Evolutionary conservation across 2,888 invertebrate species (phyloP), one percentile per base, ranked within the genome.

Genomic region (Leucozona laternaria): DNA sequence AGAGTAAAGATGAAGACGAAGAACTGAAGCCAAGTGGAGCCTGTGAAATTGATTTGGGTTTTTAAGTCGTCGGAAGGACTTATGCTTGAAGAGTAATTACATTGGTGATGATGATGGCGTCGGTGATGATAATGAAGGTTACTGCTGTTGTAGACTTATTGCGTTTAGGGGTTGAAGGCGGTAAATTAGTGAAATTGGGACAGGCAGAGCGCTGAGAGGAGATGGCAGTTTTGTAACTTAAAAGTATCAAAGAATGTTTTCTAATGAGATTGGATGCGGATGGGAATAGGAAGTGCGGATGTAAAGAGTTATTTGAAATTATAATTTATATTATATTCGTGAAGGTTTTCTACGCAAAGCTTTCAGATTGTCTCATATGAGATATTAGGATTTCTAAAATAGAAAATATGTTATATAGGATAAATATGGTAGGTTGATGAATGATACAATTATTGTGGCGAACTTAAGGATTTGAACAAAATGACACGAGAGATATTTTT

Each of bases 31-130:
- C 10, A 34, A 71, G 72, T 75, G 70, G 64, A 73, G 77, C 55
- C 82, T 78, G 79, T 72, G 83, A 87, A 87, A 87, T 87, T 87
- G 87, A 87, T 87, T 87, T 87, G 87, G 87, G 83, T 87, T 87
- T 87, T 87, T 87, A 87, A 87, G 87, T 87, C 87, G 87, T 87
- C 87, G 87, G 87, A 87, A 87, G 87, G 87, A 87, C 83, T 87
- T 87, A 72, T 76, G 87, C 87, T 83, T 76, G 83, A 87, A 72
- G 87, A 79, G 87, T 83, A 82, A 86, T 86, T 86, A 86, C 86
- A 58, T 76, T 71, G 83, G 68, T 79, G 79, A 79, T 82, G 75
- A 86, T 81, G 78, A 83, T 73, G 79, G 34, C 34, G 57, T 58
- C 66, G 55, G 70, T 82, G 75, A 86, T 82, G 82, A 79, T 86